Base-by-base conservation (phyloP, 2,888 invertebrate species). In the Scaptodrosophila latifasciaeformis region DNA sequence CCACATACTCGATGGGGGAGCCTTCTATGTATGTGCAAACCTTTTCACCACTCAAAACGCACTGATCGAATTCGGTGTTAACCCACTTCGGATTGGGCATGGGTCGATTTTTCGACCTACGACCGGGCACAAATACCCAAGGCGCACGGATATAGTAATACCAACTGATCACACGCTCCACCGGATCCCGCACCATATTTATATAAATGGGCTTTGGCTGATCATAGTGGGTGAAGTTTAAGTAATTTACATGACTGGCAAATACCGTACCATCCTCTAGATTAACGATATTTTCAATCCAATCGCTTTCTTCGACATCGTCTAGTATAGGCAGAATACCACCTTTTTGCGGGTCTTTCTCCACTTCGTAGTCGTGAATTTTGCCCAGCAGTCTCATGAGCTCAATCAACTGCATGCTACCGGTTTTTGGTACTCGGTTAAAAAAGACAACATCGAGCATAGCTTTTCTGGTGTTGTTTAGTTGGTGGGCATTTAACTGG, bases 121-220 rank as follows among this genome's bases (percentile, higher is more conserved):
- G 89, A 84, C 94, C 75, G 2, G 95, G 95, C 18, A 95, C 94
- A 84, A 95, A 95, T 86, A 95, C 92, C 95, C 95, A 96, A 0
- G 95, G 95, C 0, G 95, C 94, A 44, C 95, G 88, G 17, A 95
- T 92, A 85, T 94, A 96, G 86, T 95, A 96, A 84, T 95, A 95
- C 95, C 95, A 95, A 4, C 95, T 95, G 81, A 96, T 95, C 9
- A 95, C 93, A 37, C 96, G 89, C 84, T 96, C 96, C 18, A 96
- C 92, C 0, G 96, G 96, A 87, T 96, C 96, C 17, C 96, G 90
- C 2, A 96, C 95, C 81, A 96, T 89, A 86, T 96, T 96, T 69
- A 96, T 91, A 86, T 96, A 96, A 78, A 96, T 94, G 0, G 96
- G 96, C 72, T 91, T 90, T 0, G 93, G 92, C 68, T 91, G 89